These are phyloP conservation scores for Cephus nigrinus DNA, from an alignment of 2,888 invertebrate species.

Conservation along the genomic window DNA sequence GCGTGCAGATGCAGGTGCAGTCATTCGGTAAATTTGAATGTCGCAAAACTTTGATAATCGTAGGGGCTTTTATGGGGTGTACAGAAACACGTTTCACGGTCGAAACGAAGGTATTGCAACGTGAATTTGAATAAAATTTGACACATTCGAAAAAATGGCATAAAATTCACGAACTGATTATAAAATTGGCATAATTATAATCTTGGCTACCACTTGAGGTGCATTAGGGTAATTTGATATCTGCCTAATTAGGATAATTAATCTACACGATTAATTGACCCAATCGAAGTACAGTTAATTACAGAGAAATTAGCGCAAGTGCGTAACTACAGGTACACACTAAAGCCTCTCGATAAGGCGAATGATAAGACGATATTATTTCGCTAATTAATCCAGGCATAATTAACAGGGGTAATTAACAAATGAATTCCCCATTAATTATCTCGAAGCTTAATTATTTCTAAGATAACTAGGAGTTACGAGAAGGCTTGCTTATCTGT, in stretches of 20 bases:
- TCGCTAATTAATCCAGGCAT: not conserved
- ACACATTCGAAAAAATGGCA: no score
- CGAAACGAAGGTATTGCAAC: not conserved
- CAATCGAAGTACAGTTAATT: not conserved
- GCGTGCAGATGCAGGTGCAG: slow-evolving; percentile 15
- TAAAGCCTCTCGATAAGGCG: not conserved
- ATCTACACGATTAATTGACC: not conserved
- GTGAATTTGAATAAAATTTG: not conserved
- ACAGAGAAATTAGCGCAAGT: not conserved
- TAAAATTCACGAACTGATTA: no score
- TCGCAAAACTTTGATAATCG: not conserved
- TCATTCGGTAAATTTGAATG: not conserved
- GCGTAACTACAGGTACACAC: not conserved
- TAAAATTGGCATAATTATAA: no score
- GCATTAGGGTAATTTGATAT: not conserved
- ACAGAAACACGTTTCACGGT: not conserved
- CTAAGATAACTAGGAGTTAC: no score
- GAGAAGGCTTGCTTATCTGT: no score
- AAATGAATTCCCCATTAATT: not conserved
- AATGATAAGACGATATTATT: not conserved
- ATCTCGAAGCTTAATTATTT: not conserved
- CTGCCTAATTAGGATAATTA: not conserved
- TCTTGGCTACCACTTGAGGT: no score
- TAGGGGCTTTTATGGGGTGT: not conserved
- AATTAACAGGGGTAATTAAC: not conserved